Percentiles rank a stretch among this genome's conserved stretches.
Evolutionary conservation across 2,797 vertebrate genomes (phyloP).

Genomic region (Crocidura indochinensis): DNA sequence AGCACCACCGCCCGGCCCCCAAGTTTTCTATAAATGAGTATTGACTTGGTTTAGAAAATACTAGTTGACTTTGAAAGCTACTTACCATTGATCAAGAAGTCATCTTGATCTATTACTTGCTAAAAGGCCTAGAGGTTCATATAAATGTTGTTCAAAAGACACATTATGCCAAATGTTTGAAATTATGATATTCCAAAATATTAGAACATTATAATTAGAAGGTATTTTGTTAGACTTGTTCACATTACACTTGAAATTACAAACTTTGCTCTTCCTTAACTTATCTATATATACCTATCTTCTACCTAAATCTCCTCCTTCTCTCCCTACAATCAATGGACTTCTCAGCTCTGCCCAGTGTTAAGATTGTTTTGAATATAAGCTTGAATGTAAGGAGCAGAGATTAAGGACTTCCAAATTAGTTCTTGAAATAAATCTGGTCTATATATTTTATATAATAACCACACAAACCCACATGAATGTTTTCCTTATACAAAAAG

Average conservation of each 20-base stretch:
- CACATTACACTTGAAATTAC: neutral
- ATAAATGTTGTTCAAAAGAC: neutral
- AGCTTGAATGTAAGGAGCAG: neutral
- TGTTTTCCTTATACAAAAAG: constrained; percentile 1
- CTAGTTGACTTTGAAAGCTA: neutral
- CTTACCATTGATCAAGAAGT: neutral
- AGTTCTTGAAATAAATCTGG: neutral
- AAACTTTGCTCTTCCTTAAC: neutral
- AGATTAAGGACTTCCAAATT: neutral
- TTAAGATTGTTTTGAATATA: neutral
- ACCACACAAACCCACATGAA: neutral
- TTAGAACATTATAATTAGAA: too few species aligned
- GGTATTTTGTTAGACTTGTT: too few species aligned
- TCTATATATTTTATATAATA: neutral
- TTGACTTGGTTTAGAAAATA: neutral
- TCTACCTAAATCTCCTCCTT: too few species aligned
- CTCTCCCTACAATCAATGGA: neutral
- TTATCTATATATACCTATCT: neutral
- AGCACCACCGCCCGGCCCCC: too few species aligned
- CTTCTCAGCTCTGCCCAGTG: neutral
- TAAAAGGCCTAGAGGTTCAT: neutral
- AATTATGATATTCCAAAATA: neutral
- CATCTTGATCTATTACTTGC: neutral
- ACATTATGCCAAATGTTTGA: neutral
- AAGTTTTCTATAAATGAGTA: neutral